Evolutionary conservation across 2,888 invertebrate genomes (phyloP).

Genomic region (Glyphotaelius pellucidus): DNA sequence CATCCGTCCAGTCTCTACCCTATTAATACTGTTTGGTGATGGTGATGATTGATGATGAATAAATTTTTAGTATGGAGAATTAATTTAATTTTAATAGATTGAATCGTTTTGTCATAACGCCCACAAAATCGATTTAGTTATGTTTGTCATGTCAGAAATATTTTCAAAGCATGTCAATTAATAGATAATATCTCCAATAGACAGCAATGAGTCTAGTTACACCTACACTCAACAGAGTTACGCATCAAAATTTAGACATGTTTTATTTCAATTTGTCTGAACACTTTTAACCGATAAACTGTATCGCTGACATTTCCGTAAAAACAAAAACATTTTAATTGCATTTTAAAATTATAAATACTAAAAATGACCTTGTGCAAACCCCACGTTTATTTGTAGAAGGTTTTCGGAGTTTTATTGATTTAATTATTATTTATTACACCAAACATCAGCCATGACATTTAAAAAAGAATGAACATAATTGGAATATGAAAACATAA

Average conservation of each 20-base stretch:
- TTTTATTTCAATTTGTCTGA: neutral
- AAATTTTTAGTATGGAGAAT: too few relatives aligned
- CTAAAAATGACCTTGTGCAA: neutral
- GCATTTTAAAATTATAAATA: neutral
- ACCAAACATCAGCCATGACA: neutral
- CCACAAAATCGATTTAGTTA: neutral
- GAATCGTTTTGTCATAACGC: neutral
- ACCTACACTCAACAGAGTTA: neutral
- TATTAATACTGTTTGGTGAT: too few relatives aligned
- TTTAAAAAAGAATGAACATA: neutral
- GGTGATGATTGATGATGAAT: too few relatives aligned
- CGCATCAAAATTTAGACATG: neutral
- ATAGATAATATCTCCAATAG: neutral
- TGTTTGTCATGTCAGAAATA: neutral
- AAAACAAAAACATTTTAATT: neutral
- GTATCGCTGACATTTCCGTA: neutral
- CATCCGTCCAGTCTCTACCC: too few relatives aligned
- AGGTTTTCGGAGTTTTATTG: neutral
- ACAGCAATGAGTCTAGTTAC: neutral
- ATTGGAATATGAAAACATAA: neutral
- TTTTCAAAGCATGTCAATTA: neutral
- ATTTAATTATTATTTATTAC: neutral
- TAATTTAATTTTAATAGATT: neutral
- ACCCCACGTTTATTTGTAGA: neutral
- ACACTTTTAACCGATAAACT: neutral